Conservation (phyloP, 1,140 invertebrate genomes). For the Apis laboriosa region DNA sequence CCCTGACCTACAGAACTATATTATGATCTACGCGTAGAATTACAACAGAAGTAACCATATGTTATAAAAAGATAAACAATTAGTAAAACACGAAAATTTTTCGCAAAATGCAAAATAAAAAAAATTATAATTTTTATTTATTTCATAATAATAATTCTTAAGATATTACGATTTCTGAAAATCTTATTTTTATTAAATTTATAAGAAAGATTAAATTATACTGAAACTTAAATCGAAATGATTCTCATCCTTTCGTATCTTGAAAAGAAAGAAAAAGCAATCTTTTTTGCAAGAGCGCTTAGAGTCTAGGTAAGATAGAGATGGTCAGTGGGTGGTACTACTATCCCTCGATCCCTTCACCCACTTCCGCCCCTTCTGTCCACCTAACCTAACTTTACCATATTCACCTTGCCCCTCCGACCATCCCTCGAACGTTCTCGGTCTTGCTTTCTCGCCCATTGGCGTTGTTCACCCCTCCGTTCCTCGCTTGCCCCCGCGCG, state of each 20-base stretch:
- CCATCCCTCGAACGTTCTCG: conserved; percentile 38
- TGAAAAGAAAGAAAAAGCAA: conserved; percentile 16
- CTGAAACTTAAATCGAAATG: not conserved
- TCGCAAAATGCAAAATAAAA: not conserved
- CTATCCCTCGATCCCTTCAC: conserved; percentile 64
- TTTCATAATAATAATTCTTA: no score
- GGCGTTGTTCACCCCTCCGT: conserved; percentile 30
- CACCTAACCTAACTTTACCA: conserved; percentile 56
- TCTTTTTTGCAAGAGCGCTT: conserved; percentile 50
- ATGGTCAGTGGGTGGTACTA: conserved; percentile 71
- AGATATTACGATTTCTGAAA: not conserved
- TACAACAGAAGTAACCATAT: conserved; percentile 41
- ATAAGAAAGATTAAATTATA: not conserved
- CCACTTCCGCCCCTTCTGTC: conserved; percentile 62
- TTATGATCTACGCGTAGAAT: conserved; percentile 68
- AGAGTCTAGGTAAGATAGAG: conserved; percentile 55
- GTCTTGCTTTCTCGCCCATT: conserved; percentile 51
- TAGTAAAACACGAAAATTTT: not conserved
- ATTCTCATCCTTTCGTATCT: conserved; percentile 43
- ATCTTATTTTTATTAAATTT: conserved; percentile 35
- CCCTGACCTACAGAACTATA: conserved; percentile 66
- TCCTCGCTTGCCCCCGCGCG: conserved; percentile 56
- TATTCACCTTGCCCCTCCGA: conserved; percentile 36
- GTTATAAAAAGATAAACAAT: not conserved
- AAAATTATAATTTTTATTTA: no score